phyloP scores from a whole-genome alignment of 2,888 invertebrate genomes.

The Drosophila parthenogenetica region DNA sequence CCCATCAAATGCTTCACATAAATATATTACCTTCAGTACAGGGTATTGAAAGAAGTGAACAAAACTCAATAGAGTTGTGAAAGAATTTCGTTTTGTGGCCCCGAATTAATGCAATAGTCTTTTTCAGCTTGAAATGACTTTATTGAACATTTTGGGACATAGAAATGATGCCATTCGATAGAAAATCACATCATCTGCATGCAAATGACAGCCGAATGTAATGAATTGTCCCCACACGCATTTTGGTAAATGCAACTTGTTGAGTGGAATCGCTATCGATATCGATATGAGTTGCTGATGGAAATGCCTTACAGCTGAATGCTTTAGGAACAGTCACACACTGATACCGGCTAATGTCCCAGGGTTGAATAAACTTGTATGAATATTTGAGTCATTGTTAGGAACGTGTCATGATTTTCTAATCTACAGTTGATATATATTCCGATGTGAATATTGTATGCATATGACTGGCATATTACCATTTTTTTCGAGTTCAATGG shows the following conservation, averaged over 20 bases:
- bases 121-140: conserved; percentile 63
- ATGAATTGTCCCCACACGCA: conserved; percentile 42
- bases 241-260: conserved; percentile 43
- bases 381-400: conserved; percentile 24
- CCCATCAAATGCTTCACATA: too few relatives aligned
- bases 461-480: not conserved
- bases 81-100: conserved; percentile 46
- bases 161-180: conserved; percentile 49
- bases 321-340: conserved; percentile 23
- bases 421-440: conserved; percentile 6
- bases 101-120: conserved; percentile 67
- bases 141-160: conserved; percentile 48
- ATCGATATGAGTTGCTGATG: conserved; percentile 18
- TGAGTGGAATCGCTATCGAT: conserved; percentile 10
- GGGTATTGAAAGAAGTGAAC: not conserved
- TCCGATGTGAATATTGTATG: not conserved
- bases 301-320: conserved; percentile 17
- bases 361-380: conserved; percentile 10
- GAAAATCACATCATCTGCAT: conserved; percentile 54
- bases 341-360: conserved; percentile 9
- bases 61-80: conserved; percentile 23
- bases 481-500: not conserved
- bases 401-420: conserved; percentile 6
- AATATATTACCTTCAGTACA: too few relatives aligned
- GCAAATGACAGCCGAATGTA: conserved; percentile 46